Conservation (phyloP, 2,797 vertebrate species). For the Myotis findleyi region DNA sequence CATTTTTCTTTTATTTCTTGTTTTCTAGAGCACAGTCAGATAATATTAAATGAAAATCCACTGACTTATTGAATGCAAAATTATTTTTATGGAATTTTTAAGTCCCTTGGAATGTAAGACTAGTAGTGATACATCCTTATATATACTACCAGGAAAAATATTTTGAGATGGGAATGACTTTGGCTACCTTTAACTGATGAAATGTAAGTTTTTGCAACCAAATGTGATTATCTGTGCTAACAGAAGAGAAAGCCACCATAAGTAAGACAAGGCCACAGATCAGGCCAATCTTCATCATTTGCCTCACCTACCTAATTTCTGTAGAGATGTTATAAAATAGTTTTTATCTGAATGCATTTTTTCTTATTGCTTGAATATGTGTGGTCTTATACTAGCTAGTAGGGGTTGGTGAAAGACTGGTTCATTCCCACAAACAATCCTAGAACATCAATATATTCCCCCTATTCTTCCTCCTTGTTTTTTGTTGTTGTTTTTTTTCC, state of each 20-base stretch:
- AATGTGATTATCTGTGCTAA: background rate
- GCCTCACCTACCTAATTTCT: background rate
- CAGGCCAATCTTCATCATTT: background rate
- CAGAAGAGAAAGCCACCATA: background rate
- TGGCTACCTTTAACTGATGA: background rate
- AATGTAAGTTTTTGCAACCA: background rate
- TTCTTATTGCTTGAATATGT: background rate
- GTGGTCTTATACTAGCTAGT: background rate
- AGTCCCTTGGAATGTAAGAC: background rate
- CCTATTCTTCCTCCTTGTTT: background rate
- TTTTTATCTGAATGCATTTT: background rate
- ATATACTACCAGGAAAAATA: background rate
- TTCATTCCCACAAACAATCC: background rate
- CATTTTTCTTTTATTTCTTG: background rate
- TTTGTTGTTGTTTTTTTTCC: too few species aligned
- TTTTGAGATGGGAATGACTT: background rate
- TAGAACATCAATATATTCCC: background rate
- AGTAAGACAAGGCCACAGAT: background rate
- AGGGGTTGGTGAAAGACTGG: background rate
- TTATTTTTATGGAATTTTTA: conserved; percentile 20
- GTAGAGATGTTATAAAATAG: background rate
- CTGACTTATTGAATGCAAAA: conserved; percentile 7
- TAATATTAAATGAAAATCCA: conserved; percentile 37
- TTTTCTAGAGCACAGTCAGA: conserved; percentile 15
- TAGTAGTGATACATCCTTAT: background rate